Base-by-base conservation (phyloP, 2,888 invertebrate genomes). In the Cantharis lateralis region DNA sequence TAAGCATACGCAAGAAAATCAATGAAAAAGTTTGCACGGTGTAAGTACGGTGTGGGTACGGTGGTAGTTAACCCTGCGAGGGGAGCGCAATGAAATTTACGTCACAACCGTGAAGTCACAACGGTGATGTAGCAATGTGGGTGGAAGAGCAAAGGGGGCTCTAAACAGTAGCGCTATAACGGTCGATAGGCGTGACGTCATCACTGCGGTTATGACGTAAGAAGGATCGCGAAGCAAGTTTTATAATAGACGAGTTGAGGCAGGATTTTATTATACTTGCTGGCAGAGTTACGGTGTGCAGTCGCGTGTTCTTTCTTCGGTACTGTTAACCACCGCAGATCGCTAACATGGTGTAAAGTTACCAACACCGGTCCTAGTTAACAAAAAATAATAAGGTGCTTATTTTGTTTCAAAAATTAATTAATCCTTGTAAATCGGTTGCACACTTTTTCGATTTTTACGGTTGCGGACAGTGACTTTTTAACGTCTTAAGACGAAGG, bases 241-340 rank as follows among this genome's bases (percentile, higher is more conserved):
- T 86, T 87, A 87, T 87, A 87, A 87, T 87, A 86, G 71, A 83
- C 83, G 85, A 75, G 85, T 86, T 86, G 85, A 84, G 86, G 86
- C 86, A 86, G 87, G 86, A 85, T 72, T 86, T 86, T 84, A 86
- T 84, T 84, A 87, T 84, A 83, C 84, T 84, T 84, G 83, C 85
- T 85, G 84, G 84, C 84, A 80, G 82, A 83, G 82, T 79, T 82
- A 82, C 81, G 82, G 82, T 83, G 81, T 82, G 83, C 84, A 84
- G 84, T 84, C 83, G 82, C 84, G 83, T 81, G 82, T 82, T 79
- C 80, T 80, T 82, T 81, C 82, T 78, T 74, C 78, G 79, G 79
- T 79, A 79, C 75, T 81, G 80, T 82, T 82, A 82, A 83, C 81
- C 81, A 80, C 77, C 75, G 73, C 78, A 72, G 77, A 74, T 62